phyloP scores from a whole-genome alignment of 2,888 invertebrate genomes.

The Nycteola revayana region DNA sequence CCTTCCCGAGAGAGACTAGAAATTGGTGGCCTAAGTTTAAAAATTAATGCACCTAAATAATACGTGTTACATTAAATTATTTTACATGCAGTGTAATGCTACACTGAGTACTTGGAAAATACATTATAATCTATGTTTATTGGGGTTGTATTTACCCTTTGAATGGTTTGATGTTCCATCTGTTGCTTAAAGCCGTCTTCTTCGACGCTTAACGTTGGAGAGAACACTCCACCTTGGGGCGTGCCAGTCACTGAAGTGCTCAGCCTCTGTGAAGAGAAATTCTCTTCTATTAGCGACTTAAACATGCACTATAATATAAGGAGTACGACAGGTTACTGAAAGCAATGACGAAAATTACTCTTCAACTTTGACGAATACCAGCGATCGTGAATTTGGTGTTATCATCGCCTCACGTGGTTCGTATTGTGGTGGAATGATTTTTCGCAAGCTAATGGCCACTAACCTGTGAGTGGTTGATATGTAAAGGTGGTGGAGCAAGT shows the following conservation, averaged over 20 bases:
- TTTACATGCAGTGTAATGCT: conserved; percentile 49
- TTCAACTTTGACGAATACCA: too few relatives aligned
- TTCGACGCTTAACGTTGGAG: conserved; percentile 69
- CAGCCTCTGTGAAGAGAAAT: conserved; percentile 59
- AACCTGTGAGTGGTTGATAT: conserved; percentile 75
- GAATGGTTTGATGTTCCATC: conserved; percentile 73
- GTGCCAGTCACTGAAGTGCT: conserved; percentile 72
- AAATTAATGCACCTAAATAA: conserved; percentile 52
- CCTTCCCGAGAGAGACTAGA: conserved; percentile 77
- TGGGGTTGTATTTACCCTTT: conserved; percentile 64
- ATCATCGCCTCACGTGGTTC: conserved; percentile 12
- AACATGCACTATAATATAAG: too few relatives aligned
- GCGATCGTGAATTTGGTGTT: too few relatives aligned
- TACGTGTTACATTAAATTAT: conserved; percentile 46
- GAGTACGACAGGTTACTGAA: too few relatives aligned
- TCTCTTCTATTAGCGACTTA: conserved; percentile 12
- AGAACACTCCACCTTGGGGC: conserved; percentile 70
- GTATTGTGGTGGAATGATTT: conserved; percentile 31
- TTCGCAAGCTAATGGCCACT: conserved; percentile 3
- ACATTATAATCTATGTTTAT: conserved; percentile 9
- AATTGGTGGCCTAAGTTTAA: conserved; percentile 72
- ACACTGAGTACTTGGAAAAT: conserved; percentile 30
- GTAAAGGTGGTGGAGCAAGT: conserved; percentile 64
- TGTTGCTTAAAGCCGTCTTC: conserved; percentile 76
- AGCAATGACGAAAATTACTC: too few relatives aligned